Conservation (phyloP, 2,888 invertebrate species). For the Ophion costatus region DNA sequence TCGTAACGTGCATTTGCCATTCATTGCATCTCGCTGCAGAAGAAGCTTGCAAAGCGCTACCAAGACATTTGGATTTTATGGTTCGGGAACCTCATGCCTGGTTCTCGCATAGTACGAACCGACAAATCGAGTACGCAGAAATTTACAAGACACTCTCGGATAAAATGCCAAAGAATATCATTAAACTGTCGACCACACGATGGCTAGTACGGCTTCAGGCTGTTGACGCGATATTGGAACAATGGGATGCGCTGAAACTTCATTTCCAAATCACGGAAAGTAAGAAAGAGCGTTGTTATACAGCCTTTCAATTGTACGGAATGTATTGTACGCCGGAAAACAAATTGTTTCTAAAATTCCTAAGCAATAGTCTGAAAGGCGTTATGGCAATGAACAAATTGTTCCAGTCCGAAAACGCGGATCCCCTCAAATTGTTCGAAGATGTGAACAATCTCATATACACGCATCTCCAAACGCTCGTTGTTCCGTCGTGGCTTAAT, state of each 20-base stretch:
- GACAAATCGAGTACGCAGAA: slow-evolving; percentile 64
- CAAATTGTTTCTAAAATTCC: slow-evolving; percentile 61
- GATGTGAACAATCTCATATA: slow-evolving; percentile 16
- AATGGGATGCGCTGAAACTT: slow-evolving; percentile 74
- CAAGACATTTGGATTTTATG: slow-evolving; percentile 67
- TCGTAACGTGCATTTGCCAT: slow-evolving; percentile 57
- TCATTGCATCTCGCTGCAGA: slow-evolving; percentile 65
- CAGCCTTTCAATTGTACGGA: slow-evolving; percentile 57
- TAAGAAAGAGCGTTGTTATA: slow-evolving; percentile 65
- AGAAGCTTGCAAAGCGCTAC: slow-evolving; percentile 60
- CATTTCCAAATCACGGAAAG: slow-evolving; percentile 70
- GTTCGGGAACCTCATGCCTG: slow-evolving; percentile 70
- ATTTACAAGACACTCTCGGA: slow-evolving; percentile 65
- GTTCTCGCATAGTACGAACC: slow-evolving; percentile 72
- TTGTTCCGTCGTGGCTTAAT: slow-evolving; percentile 41
- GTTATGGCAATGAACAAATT: background rate
- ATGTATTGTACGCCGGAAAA: slow-evolving; percentile 64
- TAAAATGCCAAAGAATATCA: slow-evolving; percentile 61
- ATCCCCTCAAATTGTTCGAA: slow-evolving; percentile 9
- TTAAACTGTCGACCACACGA: slow-evolving; percentile 70
- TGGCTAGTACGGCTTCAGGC: slow-evolving; percentile 61
- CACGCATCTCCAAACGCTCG: background rate
- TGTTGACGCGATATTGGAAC: slow-evolving; percentile 70
- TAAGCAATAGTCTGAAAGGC: slow-evolving; percentile 4
- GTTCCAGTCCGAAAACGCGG: slow-evolving; percentile 6